Evolutionary conservation across 2,888 invertebrate genomes (phyloP).

Genomic region (Flexamia atlantica): DNA sequence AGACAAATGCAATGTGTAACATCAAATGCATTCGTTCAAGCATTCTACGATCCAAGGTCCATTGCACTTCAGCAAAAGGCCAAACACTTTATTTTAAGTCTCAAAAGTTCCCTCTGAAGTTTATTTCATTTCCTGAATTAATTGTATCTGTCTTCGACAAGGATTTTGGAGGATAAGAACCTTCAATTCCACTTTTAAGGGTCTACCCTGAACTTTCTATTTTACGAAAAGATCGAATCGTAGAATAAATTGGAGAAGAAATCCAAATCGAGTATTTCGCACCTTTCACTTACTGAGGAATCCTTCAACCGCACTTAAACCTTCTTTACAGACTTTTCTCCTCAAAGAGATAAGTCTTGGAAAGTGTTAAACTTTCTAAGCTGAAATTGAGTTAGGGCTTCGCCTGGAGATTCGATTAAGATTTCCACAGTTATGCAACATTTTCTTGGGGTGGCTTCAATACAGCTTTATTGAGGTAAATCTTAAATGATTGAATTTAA

Average conservation of each 20-base stretch:
- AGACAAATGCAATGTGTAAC: too few species aligned
- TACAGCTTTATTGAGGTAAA: not conserved
- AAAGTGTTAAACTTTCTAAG: slow-evolving; percentile 33
- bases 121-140: too few species aligned
- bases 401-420: slow-evolving; percentile 21
- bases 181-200: not conserved
- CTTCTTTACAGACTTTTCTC: slow-evolving; percentile 42
- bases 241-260: not conserved
- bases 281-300: slow-evolving; percentile 20
- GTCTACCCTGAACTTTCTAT: not conserved
- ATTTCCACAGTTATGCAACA: slow-evolving; percentile 25
- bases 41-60: too few species aligned
- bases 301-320: slow-evolving; percentile 17
- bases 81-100: too few species aligned
- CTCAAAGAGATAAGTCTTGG: slow-evolving; percentile 22
- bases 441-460: not conserved
- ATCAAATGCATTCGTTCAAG: too few species aligned
- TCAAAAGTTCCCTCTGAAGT: too few species aligned
- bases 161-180: too few species aligned
- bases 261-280: slow-evolving; percentile 16
- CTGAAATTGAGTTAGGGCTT: slow-evolving; percentile 53
- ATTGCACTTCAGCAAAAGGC: too few species aligned
- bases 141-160: too few species aligned
- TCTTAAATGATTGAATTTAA: too few species aligned
- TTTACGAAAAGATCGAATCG: not conserved